Base-by-base conservation (phyloP, 2,888 invertebrate genomes). In the Andrena fulva region DNA sequence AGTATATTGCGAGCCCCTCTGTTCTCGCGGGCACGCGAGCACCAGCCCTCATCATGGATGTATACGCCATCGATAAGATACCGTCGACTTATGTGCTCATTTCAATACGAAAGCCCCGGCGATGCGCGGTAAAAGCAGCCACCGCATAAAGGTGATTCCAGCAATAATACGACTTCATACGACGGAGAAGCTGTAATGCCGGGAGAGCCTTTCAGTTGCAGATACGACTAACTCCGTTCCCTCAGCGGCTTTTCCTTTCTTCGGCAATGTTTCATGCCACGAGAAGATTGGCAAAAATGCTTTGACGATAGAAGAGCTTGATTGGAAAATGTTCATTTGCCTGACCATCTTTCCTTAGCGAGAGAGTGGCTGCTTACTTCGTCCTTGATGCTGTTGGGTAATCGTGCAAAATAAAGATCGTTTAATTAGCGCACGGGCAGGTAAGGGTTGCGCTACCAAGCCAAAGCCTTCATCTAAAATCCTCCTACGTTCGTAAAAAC, bases 1-100 rank as follows among this genome's bases (percentile, higher is more conserved):
- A 83, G 80, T 77, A 81, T 84, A 82, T 85, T 78, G 81, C 77
- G 76, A 56, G 27, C 66, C 12, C 29, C 64, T 42, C 72, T 68
- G 73, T 78, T 81, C 69, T 79, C 76, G 31, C 54, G 20, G 42
- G 33, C 33, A n/a, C 69, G 29, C 31, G 27, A 20, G 20, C 42
- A 16, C 56, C 35, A n/a, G 29, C 66, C 71, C 75, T 78, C 73
- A 78, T 84, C 78, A 82, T 60, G 75, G 70, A 69, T 69, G 74
- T 72, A 68, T 75, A 82, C 62, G 70, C 70, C 66, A 70, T 62
- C 74, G 83, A 83, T 82, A 78, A 78, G 73, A 68, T 83, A 73
- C 70, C 69, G 69, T 29, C 80, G 68, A 72, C 72, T 72, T 80
- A 68, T n/a, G 50, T 42, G 80, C 56, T 72, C 80, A 63, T 80